Percentiles rank a stretch among this genome's conserved stretches.
phyloP scores from a whole-genome alignment of 2,797 vertebrate genomes.

The Neopelma chrysocephalum region DNA sequence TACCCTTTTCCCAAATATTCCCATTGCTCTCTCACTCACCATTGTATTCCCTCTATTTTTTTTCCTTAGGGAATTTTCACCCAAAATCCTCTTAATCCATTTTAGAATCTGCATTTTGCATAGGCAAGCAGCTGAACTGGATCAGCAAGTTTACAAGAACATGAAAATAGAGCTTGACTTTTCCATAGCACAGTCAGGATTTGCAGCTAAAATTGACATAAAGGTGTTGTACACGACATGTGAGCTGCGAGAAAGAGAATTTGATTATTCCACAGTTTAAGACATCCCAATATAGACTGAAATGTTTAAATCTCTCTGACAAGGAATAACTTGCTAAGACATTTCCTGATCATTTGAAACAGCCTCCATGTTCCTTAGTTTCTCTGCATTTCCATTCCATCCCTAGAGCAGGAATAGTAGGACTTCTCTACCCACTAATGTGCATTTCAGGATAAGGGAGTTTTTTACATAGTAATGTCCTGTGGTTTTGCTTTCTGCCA shows the following conservation, averaged over 20 bases:
- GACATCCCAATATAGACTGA: neutral
- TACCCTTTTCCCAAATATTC: neutral
- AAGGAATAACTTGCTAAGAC: neutral
- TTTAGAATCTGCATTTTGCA: neutral
- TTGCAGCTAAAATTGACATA: neutral
- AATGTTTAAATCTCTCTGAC: neutral
- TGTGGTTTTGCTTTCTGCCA: neutral
- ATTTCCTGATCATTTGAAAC: neutral
- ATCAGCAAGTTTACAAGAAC: neutral
- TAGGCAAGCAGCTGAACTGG: neutral
- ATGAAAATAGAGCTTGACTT: neutral
- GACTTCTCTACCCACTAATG: neutral
- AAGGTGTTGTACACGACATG: neutral
- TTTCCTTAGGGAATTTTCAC: neutral
- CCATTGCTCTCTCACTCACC: neutral
- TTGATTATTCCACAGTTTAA: neutral
- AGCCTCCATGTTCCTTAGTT: neutral
- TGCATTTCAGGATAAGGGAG: fast-evolving
- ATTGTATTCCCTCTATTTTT: neutral
- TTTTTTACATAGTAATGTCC: neutral
- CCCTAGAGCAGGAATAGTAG: neutral
- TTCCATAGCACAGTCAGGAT: neutral
- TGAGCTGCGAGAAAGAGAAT: fast-evolving
- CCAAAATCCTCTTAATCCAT: neutral
- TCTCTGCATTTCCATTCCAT: neutral